A percentile compares a stretch with the other conserved stretches of the same genome.
These are phyloP conservation scores for Rotaria sp. DNA, from an alignment of 2,888 invertebrate genomes.

Conservation along the genomic window DNA sequence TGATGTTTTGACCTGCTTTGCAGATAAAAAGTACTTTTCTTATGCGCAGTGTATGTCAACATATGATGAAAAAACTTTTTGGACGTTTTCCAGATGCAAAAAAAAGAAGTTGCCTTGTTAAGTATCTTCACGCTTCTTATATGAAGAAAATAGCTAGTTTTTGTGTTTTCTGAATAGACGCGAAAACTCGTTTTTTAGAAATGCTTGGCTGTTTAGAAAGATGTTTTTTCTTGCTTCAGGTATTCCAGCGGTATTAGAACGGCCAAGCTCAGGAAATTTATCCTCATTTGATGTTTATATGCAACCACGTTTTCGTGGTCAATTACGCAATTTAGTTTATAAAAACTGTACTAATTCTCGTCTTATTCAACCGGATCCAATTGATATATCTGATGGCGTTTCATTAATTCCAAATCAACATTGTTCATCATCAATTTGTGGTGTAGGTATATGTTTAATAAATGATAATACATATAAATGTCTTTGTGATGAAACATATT, in stretches of 20 bases:
- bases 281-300: conserved; percentile 18
- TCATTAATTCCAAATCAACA: neutral
- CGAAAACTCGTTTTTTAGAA: no score
- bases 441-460: neutral
- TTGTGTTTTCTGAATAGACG: no score
- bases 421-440: neutral
- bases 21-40: no score
- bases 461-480: neutral
- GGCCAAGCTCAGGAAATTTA: conserved; percentile 3
- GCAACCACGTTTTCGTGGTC: conserved; percentile 10
- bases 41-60: no score
- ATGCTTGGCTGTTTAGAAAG: no score
- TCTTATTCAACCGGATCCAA: neutral
- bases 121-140: no score
- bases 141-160: no score
- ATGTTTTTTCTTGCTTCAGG: neutral
- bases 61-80: no score
- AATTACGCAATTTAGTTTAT: neutral
- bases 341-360: neutral
- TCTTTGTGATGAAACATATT: conserved; percentile 16
- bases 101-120: no score
- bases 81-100: no score
- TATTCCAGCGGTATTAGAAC: neutral
- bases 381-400: neutral
- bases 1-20: no score